phyloP scores from a whole-genome alignment of 1,140 invertebrate species.

The Drosophila paulistorum region DNA sequence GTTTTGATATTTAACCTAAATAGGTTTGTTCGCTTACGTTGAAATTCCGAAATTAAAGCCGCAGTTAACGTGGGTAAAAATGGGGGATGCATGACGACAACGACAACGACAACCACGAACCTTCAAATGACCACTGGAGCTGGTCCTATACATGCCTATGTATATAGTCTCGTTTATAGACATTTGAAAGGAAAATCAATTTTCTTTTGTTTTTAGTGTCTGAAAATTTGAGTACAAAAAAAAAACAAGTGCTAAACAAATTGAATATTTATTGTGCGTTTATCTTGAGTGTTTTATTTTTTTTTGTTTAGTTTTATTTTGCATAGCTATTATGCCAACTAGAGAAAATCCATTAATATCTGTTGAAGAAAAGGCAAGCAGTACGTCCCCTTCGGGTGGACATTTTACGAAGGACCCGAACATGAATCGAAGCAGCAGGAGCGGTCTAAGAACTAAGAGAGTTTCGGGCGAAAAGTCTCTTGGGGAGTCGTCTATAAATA shows the following conservation, averaged over 20 bases:
- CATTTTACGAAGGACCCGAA: conserved; percentile 1
- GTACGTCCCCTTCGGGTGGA: background rate
- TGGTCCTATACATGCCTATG: no score
- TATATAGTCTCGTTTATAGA: no score
- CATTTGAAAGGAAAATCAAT: conserved; percentile 39
- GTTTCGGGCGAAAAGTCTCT: background rate
- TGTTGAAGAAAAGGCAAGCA: background rate
- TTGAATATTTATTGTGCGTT: background rate
- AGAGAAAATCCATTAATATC: background rate
- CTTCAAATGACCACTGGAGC: conserved; percentile 67
- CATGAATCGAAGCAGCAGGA: background rate
- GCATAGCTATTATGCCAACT: background rate
- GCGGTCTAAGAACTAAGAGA: background rate
- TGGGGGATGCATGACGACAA: conserved; percentile 13
- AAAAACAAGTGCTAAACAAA: no score
- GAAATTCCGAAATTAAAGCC: conserved; percentile 40
- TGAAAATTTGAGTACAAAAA: background rate
- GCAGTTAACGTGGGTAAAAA: conserved; percentile 7
- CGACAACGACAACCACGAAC: conserved; percentile 26
- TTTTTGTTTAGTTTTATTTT: conserved; percentile 1
- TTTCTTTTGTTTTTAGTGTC: conserved; percentile 12
- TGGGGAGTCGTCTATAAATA: background rate
- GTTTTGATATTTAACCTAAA: conserved; percentile 61
- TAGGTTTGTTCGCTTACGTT: conserved; percentile 58
- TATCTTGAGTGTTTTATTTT: background rate